A percentile compares a stretch with the other conserved stretches of the same genome.
These are phyloP conservation scores for Thomomys bottae DNA, from an alignment of 2,113 vertebrate species.

Conservation along the genomic window DNA sequence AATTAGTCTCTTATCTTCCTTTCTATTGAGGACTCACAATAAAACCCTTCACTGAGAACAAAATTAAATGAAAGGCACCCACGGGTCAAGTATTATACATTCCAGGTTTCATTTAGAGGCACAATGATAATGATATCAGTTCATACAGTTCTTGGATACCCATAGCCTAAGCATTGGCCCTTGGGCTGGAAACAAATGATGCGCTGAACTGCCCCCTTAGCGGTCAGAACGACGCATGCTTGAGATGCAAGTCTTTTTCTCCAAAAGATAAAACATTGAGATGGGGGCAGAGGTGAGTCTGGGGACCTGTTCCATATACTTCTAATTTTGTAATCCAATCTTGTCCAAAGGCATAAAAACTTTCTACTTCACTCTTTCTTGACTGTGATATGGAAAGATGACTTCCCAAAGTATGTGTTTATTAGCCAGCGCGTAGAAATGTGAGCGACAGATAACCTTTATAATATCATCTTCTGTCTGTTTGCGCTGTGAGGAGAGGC, in stretches of 20 bases:
- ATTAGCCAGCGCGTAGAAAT: not conserved
- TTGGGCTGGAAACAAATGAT: not conserved
- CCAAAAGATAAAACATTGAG: not conserved
- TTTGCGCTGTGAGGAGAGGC: not conserved
- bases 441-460: not conserved
- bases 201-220: not conserved
- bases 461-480: not conserved
- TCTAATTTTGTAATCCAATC: not conserved
- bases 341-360: not conserved
- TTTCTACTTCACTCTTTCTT: not conserved
- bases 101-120: not conserved
- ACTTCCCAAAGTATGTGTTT: not conserved
- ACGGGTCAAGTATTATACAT: not conserved
- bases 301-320: rapidly evolving
- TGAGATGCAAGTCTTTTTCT: rapidly evolving
- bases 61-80: not conserved
- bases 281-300: too few relatives aligned
- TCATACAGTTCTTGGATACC: not conserved
- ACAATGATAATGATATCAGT: not conserved
- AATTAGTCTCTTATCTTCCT: not conserved
- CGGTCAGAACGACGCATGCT: not conserved
- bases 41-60: not conserved
- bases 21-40: not conserved
- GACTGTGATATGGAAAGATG: not conserved
- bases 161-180: not conserved